A percentile compares a stretch with the other conserved stretches of the same genome.
Evolutionary conservation across 2,797 vertebrate genomes (phyloP).

Genomic region (Falco concolor): DNA sequence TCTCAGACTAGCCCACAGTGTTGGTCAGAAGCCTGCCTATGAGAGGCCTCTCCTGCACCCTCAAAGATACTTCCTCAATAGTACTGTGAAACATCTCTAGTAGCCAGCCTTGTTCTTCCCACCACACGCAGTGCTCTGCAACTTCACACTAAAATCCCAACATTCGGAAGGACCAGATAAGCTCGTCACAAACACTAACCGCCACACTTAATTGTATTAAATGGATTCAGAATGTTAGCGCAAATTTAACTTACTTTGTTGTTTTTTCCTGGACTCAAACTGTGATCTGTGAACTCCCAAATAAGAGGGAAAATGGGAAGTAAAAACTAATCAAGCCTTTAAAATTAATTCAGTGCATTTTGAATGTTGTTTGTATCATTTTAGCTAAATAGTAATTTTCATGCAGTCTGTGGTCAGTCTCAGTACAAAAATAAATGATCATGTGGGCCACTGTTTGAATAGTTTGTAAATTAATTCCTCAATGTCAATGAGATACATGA

Average conservation of each 20-base stretch:
- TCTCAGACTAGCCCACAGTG: background rate
- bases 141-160: background rate
- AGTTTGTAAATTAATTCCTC: background rate
- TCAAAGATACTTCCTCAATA: background rate
- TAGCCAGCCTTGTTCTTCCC: background rate
- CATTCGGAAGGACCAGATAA: background rate
- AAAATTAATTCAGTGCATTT: background rate
- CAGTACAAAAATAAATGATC: background rate
- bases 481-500: background rate
- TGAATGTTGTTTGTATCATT: background rate
- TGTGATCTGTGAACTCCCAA: background rate
- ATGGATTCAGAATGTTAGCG: background rate
- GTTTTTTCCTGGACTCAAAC: background rate
- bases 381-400: background rate
- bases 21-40: background rate
- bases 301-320: background rate
- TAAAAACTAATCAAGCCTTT: background rate
- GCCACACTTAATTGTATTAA: slow-evolving; percentile 1
- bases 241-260: background rate
- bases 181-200: background rate
- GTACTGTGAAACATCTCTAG: background rate
- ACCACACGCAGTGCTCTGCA: background rate
- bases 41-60: background rate
- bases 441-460: background rate
- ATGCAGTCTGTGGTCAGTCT: background rate